Evolutionary conservation across 1,140 invertebrate species (phyloP).

Genomic region (Drosophila bipectinata): DNA sequence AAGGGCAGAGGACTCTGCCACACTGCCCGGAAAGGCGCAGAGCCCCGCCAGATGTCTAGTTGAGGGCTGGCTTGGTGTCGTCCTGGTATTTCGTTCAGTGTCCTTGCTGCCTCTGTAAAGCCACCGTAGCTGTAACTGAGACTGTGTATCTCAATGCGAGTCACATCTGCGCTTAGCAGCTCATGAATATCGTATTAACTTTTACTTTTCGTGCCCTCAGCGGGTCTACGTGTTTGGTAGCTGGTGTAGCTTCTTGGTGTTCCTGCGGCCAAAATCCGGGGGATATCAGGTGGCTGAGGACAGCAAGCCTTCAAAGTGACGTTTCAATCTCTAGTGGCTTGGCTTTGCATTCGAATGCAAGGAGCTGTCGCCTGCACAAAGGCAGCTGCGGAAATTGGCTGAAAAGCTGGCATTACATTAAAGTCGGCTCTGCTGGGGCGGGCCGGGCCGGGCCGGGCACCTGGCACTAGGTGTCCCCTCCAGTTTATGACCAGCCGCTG

Average conservation of each 20-base stretch:
- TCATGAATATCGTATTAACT: conserved; percentile 83
- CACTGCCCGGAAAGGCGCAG: not conserved
- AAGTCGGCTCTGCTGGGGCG: not conserved
- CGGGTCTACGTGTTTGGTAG: conserved; percentile 51
- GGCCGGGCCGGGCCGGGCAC: too few species aligned
- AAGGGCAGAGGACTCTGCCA: not conserved
- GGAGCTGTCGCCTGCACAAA: not conserved
- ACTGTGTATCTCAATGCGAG: conserved; percentile 72
- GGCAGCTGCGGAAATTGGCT: not conserved
- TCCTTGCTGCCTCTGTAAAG: too few species aligned
- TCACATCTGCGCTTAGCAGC: conserved; percentile 82
- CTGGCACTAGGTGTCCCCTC: conserved; percentile 19
- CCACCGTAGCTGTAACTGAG: conserved; percentile 16
- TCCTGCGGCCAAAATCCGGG: not conserved
- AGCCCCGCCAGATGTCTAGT: too few species aligned
- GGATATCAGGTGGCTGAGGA: conserved; percentile 1
- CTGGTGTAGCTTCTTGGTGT: conserved; percentile 23
- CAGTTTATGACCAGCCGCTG: conserved; percentile 46
- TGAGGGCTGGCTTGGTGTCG: not conserved
- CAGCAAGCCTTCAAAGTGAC: conserved; percentile 15
- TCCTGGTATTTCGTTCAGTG: too few species aligned
- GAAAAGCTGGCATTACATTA: not conserved
- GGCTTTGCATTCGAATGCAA: not conserved
- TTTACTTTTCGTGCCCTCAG: conserved; percentile 65
- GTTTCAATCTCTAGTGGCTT: not conserved